Evolutionary conservation across 2,888 invertebrate species (phyloP), one percentile per base, ranked within the genome.

Genomic region (Conomelus anceps): DNA sequence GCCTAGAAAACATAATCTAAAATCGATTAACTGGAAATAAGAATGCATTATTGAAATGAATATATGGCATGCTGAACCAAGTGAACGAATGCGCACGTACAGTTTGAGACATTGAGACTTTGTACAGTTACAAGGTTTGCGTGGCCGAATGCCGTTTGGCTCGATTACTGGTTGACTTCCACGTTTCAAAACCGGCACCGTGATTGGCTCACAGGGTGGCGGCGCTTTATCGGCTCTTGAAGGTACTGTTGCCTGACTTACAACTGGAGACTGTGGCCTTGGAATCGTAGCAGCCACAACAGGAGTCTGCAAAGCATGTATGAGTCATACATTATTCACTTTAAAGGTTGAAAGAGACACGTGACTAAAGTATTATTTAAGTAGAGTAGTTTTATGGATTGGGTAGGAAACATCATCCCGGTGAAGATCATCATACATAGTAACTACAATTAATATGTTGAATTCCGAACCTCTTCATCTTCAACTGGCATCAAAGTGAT

Each of bases 71-170:
- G n/a, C 13, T 63, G 11, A 20, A 63, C 63, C n/a, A 63, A n/a
- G n/a, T n/a, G n/a, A n/a, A n/a, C 4, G 4, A 63, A 13, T n/a
- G 13, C 1, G 1, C n/a, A 94, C 95, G 94, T 93, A 99, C 94
- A 99, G 94, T 94, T 99, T 99, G 90, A 99, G 95, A 93, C 99
- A 99, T 93, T 99, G 99, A 1, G 99, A 99, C 94, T 99, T 99
- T 29, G 98, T 99, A 94, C 99, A 99, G 93, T 99, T 99, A 94
- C 99, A 99, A 13, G 99, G 99, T 93, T 99, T 99, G 86, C 98
- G 94, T 0, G 97, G 96, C 91, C 97, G 94, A 90, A 95, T 94
- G 22, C 94, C 95, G 91, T 94, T 94, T 7, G 94, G 93, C 90
- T 94, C 94, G 13, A 93, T 41, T n/a, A 89, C 89, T 86, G 86